Conservation (phyloP, 2,113 vertebrate genomes). For the Zootoca vivipara region DNA sequence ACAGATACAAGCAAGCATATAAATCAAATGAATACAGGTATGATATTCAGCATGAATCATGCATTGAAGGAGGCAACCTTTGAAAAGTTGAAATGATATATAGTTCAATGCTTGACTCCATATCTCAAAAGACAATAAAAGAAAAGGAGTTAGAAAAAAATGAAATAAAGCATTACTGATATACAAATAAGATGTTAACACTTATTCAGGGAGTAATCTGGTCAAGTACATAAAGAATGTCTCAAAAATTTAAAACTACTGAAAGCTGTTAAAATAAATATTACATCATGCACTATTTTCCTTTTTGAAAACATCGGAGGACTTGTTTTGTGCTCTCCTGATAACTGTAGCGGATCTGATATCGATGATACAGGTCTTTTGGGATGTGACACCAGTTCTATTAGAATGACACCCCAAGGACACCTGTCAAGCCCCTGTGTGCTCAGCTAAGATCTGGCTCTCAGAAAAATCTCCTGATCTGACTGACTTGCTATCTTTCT, state of each 20-base stretch:
- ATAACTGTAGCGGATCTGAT: background rate
- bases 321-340: background rate
- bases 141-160: background rate
- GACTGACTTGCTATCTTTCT: no score
- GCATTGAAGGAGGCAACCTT: conserved; percentile 23
- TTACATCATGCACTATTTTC: background rate
- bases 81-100: conserved; percentile 2
- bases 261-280: background rate
- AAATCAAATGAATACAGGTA: background rate
- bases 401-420: no score
- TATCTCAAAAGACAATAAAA: background rate
- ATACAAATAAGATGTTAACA: background rate
- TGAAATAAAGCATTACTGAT: background rate
- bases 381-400: no score
- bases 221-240: background rate
- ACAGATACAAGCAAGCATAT: conserved; percentile 2
- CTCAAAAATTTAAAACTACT: background rate
- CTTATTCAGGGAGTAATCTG: background rate
- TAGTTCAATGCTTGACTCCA: conserved; percentile 12
- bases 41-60: conserved; percentile 6
- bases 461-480: no score
- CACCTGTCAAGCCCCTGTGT: no score
- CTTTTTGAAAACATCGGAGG: background rate
- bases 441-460: no score
- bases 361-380: no score